Evolutionary conservation across 2,888 invertebrate genomes (phyloP), one percentile per base, ranked within the genome.

Genomic region (Apeira syringaria): DNA sequence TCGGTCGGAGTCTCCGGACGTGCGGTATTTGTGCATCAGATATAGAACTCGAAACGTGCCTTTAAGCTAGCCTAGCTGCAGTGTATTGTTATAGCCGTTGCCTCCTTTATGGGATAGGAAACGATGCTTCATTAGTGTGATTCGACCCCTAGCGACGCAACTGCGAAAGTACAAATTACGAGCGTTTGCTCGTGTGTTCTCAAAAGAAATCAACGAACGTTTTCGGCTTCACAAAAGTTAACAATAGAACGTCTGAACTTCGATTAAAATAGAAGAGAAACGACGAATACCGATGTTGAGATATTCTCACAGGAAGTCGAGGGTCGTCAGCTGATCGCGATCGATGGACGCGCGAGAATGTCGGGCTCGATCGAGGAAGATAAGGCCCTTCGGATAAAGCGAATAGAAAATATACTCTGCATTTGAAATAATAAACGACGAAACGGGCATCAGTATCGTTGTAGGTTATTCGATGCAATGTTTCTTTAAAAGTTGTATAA

Each of bases 291-390:
- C 56, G 60, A 61, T 55, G 57, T 56, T 55, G 59, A 28, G 13
- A n/a, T 69, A 59, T 75, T 75, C 74, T 66, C 67, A 65, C 61
- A 64, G 72, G 79, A 64, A 72, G 65, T 68, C 57, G 58, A 61
- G 57, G 80, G 79, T 82, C 81, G 82, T 75, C n/a, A n/a, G n/a
- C 69, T 68, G 81, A 46, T 46, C 45, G 35, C 39, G 45, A 39
- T 46, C 45, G 81, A 82, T 72, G 60, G 64, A 69, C 75, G 74
- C 67, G 72, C 74, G 79, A 80, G 82, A 82, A 84, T 81, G 80
- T 73, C 74, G 76, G 74, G 66, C 68, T 61, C 78, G 76, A 80
- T 79, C 68, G 69, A 64, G 64, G 56, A 50, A 72, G 79, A 80
- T 77, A 73, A 64, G 53, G 53, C 36, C 11, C 30, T 39, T 10